Conservation (phyloP, 2,797 vertebrate species). For the Channallabes apus region DNA sequence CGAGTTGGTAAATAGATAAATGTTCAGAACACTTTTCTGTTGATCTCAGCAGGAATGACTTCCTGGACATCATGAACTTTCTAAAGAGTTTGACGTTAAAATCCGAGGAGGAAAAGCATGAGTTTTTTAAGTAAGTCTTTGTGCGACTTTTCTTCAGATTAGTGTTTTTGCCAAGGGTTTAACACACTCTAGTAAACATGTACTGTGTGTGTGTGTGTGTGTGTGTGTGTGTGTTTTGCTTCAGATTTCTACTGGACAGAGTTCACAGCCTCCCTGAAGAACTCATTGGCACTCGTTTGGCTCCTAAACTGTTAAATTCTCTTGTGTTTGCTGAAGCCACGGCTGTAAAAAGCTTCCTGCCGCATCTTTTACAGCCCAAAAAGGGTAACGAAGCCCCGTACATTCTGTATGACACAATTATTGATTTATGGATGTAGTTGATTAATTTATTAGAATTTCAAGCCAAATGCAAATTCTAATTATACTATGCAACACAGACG, state of each 20-base stretch:
- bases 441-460: not conserved
- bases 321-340: slow-evolving; percentile 95
- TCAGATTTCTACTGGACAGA: slow-evolving; percentile 89
- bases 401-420: not conserved
- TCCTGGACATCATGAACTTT: slow-evolving; percentile 94
- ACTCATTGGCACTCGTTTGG: slow-evolving; percentile 84
- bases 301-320: slow-evolving; percentile 89
- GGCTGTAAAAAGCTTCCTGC: slow-evolving; percentile 96
- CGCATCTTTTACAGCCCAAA: slow-evolving; percentile 92
- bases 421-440: not conserved
- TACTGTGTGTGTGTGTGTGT: not conserved
- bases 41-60: slow-evolving; percentile 84
- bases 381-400: slow-evolving; percentile 72
- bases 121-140: slow-evolving; percentile 94
- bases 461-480: not conserved
- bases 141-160: not conserved
- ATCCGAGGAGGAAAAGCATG: slow-evolving; percentile 95
- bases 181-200: not conserved
- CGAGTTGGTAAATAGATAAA: not conserved
- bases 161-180: not conserved
- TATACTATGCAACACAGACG: not conserved
- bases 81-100: slow-evolving; percentile 93
- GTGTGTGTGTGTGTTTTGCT: slow-evolving; percentile 21
- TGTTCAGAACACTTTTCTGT: not conserved
- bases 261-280: slow-evolving; percentile 89